A percentile compares a stretch with the other conserved stretches of the same genome.
Conservation (phyloP, 2,888 invertebrate genomes). For the Nemapogon koenigi region DNA sequence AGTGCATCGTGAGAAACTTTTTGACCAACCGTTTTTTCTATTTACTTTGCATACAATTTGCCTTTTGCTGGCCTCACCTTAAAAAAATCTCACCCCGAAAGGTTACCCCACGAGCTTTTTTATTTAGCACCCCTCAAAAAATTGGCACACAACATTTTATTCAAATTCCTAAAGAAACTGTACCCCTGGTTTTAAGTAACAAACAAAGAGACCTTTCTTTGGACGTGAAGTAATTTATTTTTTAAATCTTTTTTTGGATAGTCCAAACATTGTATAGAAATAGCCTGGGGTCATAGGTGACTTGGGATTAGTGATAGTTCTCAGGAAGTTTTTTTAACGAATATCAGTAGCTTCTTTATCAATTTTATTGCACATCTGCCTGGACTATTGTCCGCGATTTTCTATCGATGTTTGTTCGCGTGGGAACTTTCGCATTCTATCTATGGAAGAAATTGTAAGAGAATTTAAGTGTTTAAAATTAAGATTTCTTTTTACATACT, state of each 20-base stretch:
- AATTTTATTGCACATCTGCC: constrained; percentile 41
- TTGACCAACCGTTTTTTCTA: constrained; percentile 25
- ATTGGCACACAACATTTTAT: constrained; percentile 37
- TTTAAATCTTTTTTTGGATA: constrained; percentile 8
- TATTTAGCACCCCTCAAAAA: constrained; percentile 42
- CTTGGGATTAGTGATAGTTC: constrained; percentile 37
- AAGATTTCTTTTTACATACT: no score
- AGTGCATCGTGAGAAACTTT: constrained; percentile 43
- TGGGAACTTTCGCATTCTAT: no score
- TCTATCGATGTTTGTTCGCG: constrained; percentile 23
- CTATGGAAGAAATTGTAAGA: no score
- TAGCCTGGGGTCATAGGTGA: constrained; percentile 61
- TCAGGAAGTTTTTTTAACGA: constrained; percentile 42
- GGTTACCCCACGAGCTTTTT: constrained; percentile 36
- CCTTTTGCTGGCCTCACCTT: constrained; percentile 35
- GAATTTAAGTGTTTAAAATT: no score
- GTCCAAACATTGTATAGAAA: constrained; percentile 18
- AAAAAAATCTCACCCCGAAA: constrained; percentile 50
- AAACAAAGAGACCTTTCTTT: constrained; percentile 51
- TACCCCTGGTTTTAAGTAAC: constrained; percentile 37
- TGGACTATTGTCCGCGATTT: constrained; percentile 17
- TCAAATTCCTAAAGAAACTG: constrained; percentile 34
- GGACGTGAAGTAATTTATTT: constrained; percentile 28
- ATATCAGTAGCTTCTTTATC: constrained; percentile 28
- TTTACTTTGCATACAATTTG: constrained; percentile 36